phyloP scores from a whole-genome alignment of 2,797 vertebrate genomes.

The Knipowitschia caucasica region DNA sequence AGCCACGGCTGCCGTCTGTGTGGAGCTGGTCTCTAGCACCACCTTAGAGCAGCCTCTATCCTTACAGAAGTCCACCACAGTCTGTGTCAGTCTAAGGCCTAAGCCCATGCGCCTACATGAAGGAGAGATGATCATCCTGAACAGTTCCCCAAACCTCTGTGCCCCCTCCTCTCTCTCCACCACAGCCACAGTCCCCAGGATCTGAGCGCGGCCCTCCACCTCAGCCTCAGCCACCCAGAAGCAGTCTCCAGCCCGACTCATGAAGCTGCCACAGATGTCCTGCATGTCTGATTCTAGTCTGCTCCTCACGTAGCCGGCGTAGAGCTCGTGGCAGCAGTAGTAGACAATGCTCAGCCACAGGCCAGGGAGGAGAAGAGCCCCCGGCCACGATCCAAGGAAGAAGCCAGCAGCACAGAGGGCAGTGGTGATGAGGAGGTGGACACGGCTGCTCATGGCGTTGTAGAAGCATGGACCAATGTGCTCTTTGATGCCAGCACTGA shows the following conservation, averaged over 20 bases:
- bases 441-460: conserved; percentile 48
- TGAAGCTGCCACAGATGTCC: conserved; percentile 62
- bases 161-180: conserved; percentile 27
- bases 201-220: conserved; percentile 35
- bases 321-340: conserved; percentile 58
- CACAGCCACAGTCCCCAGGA: conserved; percentile 70
- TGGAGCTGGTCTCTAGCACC: conserved; percentile 57
- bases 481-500: conserved; percentile 48
- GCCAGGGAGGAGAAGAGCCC: conserved; percentile 42
- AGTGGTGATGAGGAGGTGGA: conserved; percentile 54
- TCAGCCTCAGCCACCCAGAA: conserved; percentile 74
- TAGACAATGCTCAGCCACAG: conserved; percentile 65
- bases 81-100: conserved; percentile 54
- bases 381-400: conserved; percentile 39
- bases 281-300: conserved; percentile 63
- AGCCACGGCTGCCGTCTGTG: conserved; percentile 51
- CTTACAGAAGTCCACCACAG: conserved; percentile 60
- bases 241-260: conserved; percentile 57
- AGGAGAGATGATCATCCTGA: conserved; percentile 64
- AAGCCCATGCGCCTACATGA: conserved; percentile 58
- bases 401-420: conserved; percentile 38
- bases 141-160: conserved; percentile 56
- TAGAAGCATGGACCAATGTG: conserved; percentile 63
- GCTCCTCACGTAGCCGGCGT: conserved; percentile 25
- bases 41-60: conserved; percentile 61